Percentiles rank a stretch among this genome's conserved stretches.
phyloP scores from a whole-genome alignment of 2,888 invertebrate genomes.

The Caenorhabditis sp. region DNA sequence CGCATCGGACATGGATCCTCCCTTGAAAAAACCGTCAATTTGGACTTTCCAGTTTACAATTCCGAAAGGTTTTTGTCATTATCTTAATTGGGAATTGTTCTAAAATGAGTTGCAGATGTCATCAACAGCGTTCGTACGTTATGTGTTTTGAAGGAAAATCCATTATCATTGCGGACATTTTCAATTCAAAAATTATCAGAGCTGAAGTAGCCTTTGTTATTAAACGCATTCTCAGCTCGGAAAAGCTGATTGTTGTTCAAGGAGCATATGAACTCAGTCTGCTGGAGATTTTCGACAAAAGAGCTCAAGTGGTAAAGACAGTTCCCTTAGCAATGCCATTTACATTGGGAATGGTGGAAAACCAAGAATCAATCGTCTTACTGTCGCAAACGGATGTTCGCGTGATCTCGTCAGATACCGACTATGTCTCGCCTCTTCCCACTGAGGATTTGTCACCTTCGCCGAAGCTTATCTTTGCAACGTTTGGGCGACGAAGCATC shows the following conservation, averaged over 20 bases:
- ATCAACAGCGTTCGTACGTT: background rate
- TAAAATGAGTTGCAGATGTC: background rate
- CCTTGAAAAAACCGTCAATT: too few species aligned
- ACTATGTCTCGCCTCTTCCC: too few species aligned
- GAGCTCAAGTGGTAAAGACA: background rate
- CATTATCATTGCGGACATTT: constrained; percentile 1
- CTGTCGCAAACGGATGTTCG: too few species aligned
- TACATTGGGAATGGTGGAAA: constrained; percentile 4
- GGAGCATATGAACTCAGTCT: background rate
- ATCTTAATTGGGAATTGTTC: background rate
- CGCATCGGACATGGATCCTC: too few species aligned
- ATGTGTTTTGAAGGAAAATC: constrained; percentile 8
- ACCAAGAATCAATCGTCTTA: background rate
- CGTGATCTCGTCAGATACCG: too few species aligned
- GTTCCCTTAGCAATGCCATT: too few species aligned
- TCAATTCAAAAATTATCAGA: constrained; percentile 5
- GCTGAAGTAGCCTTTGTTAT: constrained; percentile 1
- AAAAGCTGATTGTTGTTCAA: constrained; percentile 1
- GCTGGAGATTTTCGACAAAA: constrained; percentile 4
- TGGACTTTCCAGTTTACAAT: too few species aligned
- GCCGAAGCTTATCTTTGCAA: constrained; percentile 12
- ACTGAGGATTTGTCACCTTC: too few species aligned
- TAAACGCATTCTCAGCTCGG: background rate
- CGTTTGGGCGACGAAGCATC: too few species aligned
- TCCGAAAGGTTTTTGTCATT: too few species aligned